Evolutionary conservation across 2,888 invertebrate genomes (phyloP).

Genomic region (Eumerus sabulonum): DNA sequence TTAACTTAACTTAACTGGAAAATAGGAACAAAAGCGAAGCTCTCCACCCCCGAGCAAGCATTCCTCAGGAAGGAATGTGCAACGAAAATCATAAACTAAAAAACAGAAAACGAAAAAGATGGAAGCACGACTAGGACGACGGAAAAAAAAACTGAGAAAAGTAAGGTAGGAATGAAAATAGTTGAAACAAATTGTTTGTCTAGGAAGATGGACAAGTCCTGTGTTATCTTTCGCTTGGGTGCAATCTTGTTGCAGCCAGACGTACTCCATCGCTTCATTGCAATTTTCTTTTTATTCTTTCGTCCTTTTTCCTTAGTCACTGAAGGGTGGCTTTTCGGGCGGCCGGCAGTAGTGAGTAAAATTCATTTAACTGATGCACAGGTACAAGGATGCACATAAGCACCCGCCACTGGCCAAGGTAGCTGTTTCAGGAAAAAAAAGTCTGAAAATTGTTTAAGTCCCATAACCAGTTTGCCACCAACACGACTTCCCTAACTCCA

Average conservation of each 20-base stretch:
- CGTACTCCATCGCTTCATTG: slow-evolving; percentile 13
- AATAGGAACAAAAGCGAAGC: slow-evolving; percentile 1
- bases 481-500: slow-evolving; percentile 22
- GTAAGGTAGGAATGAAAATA: slow-evolving; percentile 31
- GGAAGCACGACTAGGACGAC: no score
- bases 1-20: slow-evolving; percentile 19
- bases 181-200: slow-evolving; percentile 65
- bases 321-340: slow-evolving; percentile 63
- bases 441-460: slow-evolving; percentile 15
- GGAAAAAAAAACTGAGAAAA: background rate
- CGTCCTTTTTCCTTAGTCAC: no score
- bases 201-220: slow-evolving; percentile 64
- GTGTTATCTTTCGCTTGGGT: slow-evolving; percentile 51
- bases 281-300: slow-evolving; percentile 23
- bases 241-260: slow-evolving; percentile 61
- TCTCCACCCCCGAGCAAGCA: no score
- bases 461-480: slow-evolving; percentile 54
- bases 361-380: slow-evolving; percentile 68
- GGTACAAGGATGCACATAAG: slow-evolving; percentile 60
- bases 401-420: no score
- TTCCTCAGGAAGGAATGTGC: slow-evolving; percentile 39
- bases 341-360: slow-evolving; percentile 53
- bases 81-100: slow-evolving; percentile 60
- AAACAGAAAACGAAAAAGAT: no score
- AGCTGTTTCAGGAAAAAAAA: slow-evolving; percentile 12